Evolutionary conservation across 2,888 invertebrate genomes (phyloP).

Genomic region (Hemithea aestivaria): DNA sequence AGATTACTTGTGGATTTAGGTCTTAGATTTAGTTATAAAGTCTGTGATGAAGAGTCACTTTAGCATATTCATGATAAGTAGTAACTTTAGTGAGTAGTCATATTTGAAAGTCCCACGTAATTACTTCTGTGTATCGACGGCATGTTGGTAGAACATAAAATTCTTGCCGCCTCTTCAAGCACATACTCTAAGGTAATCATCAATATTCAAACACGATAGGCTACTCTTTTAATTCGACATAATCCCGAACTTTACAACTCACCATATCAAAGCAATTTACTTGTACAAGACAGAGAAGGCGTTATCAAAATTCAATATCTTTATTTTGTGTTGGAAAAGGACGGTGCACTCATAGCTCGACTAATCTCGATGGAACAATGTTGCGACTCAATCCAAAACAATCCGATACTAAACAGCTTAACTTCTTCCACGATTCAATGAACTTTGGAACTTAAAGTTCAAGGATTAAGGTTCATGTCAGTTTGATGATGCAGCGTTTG

Average conservation of each 20-base stretch:
- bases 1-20: constrained; percentile 6
- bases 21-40: constrained; percentile 12
- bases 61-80: no score
- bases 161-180: no score
- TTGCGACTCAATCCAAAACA: constrained; percentile 65
- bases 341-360: constrained; percentile 58
- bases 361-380: constrained; percentile 72
- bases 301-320: constrained; percentile 75
- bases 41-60: no score
- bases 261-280: constrained; percentile 41
- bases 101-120: no score
- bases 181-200: no score
- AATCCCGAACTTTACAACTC: neutral
- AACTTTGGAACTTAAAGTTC: constrained; percentile 28
- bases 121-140: no score
- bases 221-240: neutral
- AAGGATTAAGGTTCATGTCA: constrained; percentile 29
- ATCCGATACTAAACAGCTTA: constrained; percentile 35
- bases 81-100: no score
- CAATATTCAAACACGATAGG: no score
- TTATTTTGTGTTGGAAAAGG: constrained; percentile 69
- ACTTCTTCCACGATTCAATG: constrained; percentile 16
- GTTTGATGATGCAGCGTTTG: constrained; percentile 16
- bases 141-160: no score
- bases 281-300: constrained; percentile 48